Evolutionary conservation across 2,888 invertebrate genomes (phyloP), one percentile per base, ranked within the genome.

Genomic region (Polietes domitor): DNA sequence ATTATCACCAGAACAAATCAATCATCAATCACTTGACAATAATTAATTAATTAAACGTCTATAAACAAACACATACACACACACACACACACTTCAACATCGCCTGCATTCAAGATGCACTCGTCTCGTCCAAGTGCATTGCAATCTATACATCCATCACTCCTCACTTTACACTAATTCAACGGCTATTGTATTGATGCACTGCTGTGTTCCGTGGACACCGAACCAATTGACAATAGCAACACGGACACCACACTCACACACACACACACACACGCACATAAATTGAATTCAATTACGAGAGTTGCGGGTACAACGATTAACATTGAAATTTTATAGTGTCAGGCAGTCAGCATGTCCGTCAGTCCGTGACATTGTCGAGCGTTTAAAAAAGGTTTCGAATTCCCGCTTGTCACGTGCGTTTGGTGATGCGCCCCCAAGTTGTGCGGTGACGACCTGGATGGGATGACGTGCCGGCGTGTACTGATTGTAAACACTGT

Each of bases 401-500:
- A 58, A 24, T 71, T 75, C 63, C 0, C 41, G 47, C 19, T 74
- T 50, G 32, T 0, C 80, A 80, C 83, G 83, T 83, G 83, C 19
- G 15, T 70, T 63, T 55, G 1, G 0, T 7, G 0, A 12, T 2
- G 47, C 37, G 17, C 50, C 32, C 61, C 28, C 24, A 10, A n/a
- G 26, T 26, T 21, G 12, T 77, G 68, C 77, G 77, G 55, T 70
- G 2, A 9, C 19, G 61, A 76, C 0, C 61, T 53, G 81, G 58
- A 61, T 63, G 68, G 17, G 28, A 78, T 79, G 78, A 61, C 26
- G 76, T 68, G 61, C 47, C 76, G 61, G 50, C 21, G 73, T 68
- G 41, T 73, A 84, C 84, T 84, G 70, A 70, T 78, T 55, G 53
- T 77, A 79, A 78, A 81, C 50, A 84, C 21, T 19, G 32, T 53